phyloP scores from a whole-genome alignment of 2,113 vertebrate species.

The Garra rufa region DNA sequence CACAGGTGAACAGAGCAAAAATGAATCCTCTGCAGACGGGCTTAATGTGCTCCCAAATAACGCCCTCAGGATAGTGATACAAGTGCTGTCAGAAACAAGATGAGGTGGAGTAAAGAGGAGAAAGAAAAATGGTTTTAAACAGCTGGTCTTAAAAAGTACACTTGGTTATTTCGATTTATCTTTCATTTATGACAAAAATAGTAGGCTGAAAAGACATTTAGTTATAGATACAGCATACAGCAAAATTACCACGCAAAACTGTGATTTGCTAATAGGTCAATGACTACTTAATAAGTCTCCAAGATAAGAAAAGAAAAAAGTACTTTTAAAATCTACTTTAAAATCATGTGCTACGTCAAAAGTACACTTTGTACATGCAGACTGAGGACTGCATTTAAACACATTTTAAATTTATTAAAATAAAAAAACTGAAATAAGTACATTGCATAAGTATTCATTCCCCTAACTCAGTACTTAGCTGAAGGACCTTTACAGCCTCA shows the following conservation, averaged over 20 bases:
- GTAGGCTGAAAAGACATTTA: background rate
- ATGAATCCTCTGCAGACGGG: conserved; percentile 75
- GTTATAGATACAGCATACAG: background rate
- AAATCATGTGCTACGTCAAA: background rate
- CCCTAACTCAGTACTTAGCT: no score
- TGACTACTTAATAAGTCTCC: background rate
- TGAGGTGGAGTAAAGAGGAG: conserved; percentile 56
- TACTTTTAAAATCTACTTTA: background rate
- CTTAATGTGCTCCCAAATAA: conserved; percentile 76
- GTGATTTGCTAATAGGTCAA: background rate
- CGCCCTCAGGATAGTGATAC: conserved; percentile 70
- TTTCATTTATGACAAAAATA: conserved; percentile 69
- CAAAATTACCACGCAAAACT: background rate
- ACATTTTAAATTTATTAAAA: no score
- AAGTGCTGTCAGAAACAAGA: conserved; percentile 61
- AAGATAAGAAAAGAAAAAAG: background rate
- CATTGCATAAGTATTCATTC: no score
- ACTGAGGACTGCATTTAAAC: no score
- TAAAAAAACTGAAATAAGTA: no score
- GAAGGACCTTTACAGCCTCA: no score
- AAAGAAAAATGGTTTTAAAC: conserved; percentile 67
- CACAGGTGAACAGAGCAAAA: conserved; percentile 75
- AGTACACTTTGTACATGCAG: background rate
- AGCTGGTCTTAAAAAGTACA: conserved; percentile 40
- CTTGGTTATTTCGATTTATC: conserved; percentile 65